phyloP scores from a whole-genome alignment of 2,888 invertebrate species.

The Incurvaria masculella region DNA sequence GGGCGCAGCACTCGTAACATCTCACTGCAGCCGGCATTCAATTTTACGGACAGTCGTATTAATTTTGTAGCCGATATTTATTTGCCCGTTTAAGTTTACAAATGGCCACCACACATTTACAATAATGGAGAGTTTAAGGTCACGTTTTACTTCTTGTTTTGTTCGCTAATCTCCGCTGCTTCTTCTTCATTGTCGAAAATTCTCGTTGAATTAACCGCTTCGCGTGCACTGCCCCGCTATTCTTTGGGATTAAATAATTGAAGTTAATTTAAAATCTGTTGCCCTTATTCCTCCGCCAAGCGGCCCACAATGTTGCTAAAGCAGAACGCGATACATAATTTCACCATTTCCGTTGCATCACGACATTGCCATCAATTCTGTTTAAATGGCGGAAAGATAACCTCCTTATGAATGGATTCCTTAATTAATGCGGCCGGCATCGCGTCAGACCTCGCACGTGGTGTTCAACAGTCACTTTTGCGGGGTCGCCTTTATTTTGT shows the following conservation, averaged over 20 bases:
- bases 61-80: background rate
- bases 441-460: slow-evolving; percentile 4
- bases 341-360: background rate
- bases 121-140: background rate
- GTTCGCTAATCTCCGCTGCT: too few species aligned
- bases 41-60: background rate
- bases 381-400: background rate
- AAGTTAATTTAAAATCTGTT: too few species aligned
- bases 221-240: too few species aligned
- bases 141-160: background rate
- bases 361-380: background rate
- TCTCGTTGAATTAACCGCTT: too few species aligned
- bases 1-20: background rate
- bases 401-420: background rate
- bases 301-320: too few species aligned
- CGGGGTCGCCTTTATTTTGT: too few species aligned
- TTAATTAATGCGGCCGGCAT: background rate
- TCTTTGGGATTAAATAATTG: too few species aligned
- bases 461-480: too few species aligned
- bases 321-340: too few species aligned
- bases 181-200: too few species aligned
- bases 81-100: background rate
- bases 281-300: too few species aligned
- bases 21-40: background rate
- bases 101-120: background rate